These are phyloP conservation scores for Zaprionus gabonicus DNA, from an alignment of 1,140 invertebrate species.

Conservation along the genomic window DNA sequence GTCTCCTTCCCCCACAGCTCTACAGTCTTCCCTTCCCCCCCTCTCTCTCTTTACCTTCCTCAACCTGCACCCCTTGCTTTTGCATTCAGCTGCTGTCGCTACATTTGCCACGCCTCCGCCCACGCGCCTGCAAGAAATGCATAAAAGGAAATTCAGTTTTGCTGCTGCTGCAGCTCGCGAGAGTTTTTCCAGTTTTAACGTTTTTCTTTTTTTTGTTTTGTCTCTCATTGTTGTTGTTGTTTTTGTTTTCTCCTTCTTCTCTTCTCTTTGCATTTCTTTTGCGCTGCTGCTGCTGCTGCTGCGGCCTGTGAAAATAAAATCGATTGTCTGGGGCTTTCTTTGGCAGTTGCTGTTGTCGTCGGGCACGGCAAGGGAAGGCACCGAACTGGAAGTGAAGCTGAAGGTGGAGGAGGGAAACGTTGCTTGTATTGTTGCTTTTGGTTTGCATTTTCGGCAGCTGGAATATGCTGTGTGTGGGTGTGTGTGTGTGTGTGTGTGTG, in stretches of 20 bases:
- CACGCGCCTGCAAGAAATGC: constrained; percentile 9
- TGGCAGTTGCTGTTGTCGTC: not conserved
- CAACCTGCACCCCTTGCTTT: not conserved
- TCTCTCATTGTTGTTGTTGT: not conserved
- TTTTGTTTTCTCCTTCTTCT: not conserved
- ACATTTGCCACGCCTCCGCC: not conserved
- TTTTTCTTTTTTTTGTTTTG: constrained; percentile 4
- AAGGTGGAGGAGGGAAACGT: not conserved
- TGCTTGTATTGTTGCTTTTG: constrained; percentile 25
- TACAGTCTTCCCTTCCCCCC: not conserved
- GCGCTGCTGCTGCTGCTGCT: constrained; percentile 16
- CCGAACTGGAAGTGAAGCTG: too few relatives aligned
- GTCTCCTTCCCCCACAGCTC: not conserved
- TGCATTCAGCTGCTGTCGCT: constrained; percentile 5
- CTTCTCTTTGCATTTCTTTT: not conserved
- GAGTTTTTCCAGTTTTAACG: constrained; percentile 12
- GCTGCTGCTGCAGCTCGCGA: constrained; percentile 10
- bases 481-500: not conserved
- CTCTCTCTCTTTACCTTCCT: not conserved
- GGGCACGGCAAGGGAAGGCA: not conserved
- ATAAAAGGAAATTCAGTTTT: constrained; percentile 35
- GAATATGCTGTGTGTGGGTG: constrained; percentile 15
- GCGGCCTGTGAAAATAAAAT: constrained; percentile 39
- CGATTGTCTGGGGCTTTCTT: constrained; percentile 34
- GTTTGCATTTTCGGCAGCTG: constrained; percentile 53